These are phyloP conservation scores for Germaria angustata DNA, from an alignment of 2,888 invertebrate genomes.

Conservation along the genomic window DNA sequence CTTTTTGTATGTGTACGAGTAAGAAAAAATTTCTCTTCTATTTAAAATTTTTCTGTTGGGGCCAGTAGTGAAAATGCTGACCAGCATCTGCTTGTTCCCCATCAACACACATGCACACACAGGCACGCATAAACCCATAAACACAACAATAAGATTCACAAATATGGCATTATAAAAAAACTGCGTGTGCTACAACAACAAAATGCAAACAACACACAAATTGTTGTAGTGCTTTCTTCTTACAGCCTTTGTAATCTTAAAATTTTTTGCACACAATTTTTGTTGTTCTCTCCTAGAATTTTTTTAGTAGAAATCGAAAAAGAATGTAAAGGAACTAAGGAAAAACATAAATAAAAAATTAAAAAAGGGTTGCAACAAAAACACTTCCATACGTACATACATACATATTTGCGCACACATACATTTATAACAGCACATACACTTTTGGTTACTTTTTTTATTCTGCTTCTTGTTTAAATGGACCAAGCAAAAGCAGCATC, in stretches of 20 bases:
- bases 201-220: neutral
- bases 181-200: slow-evolving; percentile 23
- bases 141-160: slow-evolving; percentile 4
- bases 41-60: neutral
- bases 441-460: slow-evolving; percentile 21
- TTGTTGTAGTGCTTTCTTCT: slow-evolving; percentile 4
- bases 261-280: slow-evolving; percentile 19
- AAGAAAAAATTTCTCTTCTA: neutral
- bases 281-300: slow-evolving; percentile 7
- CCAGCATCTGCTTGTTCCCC: slow-evolving; percentile 23
- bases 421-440: neutral
- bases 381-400: neutral
- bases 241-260: slow-evolving; percentile 38
- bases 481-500: slow-evolving; percentile 65
- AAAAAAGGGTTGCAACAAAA: slow-evolving; percentile 62
- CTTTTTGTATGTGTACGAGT: no score
- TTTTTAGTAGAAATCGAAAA: slow-evolving; percentile 33
- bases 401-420: slow-evolving; percentile 8
- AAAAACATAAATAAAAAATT: slow-evolving; percentile 17
- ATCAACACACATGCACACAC: neutral
- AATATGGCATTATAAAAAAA: slow-evolving; percentile 28
- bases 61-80: slow-evolving; percentile 36
- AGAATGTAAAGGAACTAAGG: slow-evolving; percentile 27
- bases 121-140: neutral
- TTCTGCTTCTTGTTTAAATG: slow-evolving; percentile 39